A percentile compares a stretch with the other conserved stretches of the same genome.
Evolutionary conservation across 2,888 invertebrate genomes (phyloP).

Genomic region (Willowsia nigromaculata): DNA sequence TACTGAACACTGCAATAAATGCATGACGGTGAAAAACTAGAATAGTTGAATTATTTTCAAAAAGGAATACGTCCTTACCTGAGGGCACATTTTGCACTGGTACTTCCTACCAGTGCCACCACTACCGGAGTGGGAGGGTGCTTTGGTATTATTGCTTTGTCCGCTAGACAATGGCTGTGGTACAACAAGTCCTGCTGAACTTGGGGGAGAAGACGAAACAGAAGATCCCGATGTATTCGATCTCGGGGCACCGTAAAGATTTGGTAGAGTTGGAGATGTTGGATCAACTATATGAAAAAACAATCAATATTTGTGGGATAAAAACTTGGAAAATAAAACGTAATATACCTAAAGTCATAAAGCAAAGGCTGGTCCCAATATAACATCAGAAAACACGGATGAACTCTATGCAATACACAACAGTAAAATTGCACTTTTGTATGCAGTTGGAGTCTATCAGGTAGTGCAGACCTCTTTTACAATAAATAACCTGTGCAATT

Average conservation of each 20-base stretch:
- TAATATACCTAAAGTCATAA: no score
- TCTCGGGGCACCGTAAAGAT: conserved; percentile 80
- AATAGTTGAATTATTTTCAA: no score
- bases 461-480: no score
- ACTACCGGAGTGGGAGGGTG: conserved; percentile 80
- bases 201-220: conserved; percentile 80
- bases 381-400: no score
- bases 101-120: conserved; percentile 86
- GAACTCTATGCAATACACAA: no score
- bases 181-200: conserved; percentile 88
- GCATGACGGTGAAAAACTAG: no score
- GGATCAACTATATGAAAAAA: conserved; percentile 73
- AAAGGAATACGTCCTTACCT: conserved; percentile 91
- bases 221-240: conserved; percentile 82
- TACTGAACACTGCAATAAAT: no score
- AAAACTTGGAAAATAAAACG: neutral
- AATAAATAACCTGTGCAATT: no score
- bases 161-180: conserved; percentile 86
- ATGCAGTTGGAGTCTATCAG: no score
- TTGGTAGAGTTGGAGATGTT: conserved; percentile 77
- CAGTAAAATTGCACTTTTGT: no score
- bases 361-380: no score
- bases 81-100: conserved; percentile 98
- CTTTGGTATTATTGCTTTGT: conserved; percentile 75
- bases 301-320: neutral